Conservation (phyloP, 1,140 invertebrate genomes). For the Wiebesia pumilae region DNA sequence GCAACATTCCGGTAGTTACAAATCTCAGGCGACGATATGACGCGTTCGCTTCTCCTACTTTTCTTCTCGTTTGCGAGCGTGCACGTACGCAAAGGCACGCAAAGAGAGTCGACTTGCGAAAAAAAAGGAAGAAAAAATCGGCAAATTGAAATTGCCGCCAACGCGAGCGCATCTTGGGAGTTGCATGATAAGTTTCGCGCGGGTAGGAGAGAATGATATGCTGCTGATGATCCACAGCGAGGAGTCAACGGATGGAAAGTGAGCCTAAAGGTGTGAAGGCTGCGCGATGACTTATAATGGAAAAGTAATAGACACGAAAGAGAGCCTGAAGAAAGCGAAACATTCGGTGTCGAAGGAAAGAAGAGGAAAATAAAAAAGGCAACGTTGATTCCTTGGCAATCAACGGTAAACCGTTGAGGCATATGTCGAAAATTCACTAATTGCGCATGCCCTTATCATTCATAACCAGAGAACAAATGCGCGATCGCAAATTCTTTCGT, state of each 20-base stretch:
- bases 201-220: neutral
- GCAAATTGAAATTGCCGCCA: conserved; percentile 17
- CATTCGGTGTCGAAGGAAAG: neutral
- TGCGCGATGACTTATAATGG: conserved; percentile 36
- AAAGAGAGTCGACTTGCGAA: neutral
- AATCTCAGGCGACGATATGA: neutral
- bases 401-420: too few species aligned
- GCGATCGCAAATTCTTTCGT: too few species aligned
- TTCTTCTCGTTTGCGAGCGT: too few species aligned
- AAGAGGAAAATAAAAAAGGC: neutral
- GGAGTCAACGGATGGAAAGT: conserved; percentile 15
- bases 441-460: too few species aligned
- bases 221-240: neutral
- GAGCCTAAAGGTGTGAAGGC: conserved; percentile 18
- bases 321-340: neutral
- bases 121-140: neutral
- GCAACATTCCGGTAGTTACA: neutral
- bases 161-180: neutral
- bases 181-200: conserved; percentile 1
- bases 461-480: too few species aligned
- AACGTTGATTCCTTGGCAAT: too few species aligned
- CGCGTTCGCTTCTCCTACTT: neutral
- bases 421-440: neutral
- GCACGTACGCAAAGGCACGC: neutral
- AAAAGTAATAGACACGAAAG: neutral